Evolutionary conservation across 2,888 invertebrate species (phyloP).

Genomic region (Dryobotodes eremita): DNA sequence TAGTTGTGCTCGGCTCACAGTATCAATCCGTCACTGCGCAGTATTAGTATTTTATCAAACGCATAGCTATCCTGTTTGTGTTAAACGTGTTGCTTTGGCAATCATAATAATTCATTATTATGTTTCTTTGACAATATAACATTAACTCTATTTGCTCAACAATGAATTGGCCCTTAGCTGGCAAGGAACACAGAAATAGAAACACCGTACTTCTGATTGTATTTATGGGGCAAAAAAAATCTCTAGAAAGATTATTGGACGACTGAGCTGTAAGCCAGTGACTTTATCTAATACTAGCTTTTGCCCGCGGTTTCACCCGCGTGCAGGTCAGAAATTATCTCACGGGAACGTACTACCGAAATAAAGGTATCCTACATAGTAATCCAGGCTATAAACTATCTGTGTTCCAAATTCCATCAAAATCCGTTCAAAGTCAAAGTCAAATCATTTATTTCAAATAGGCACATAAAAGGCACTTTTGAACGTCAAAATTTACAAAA

Average conservation of each 20-base stretch:
- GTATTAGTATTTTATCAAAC: constrained; percentile 41
- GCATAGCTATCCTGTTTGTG: constrained; percentile 55
- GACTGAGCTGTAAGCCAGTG: background rate
- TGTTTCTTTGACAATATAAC: constrained; percentile 27
- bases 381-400: too few species aligned
- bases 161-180: background rate
- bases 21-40: constrained; percentile 46
- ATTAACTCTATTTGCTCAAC: constrained; percentile 3
- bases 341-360: too few species aligned
- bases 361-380: too few species aligned
- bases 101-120: constrained; percentile 28
- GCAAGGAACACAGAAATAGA: background rate
- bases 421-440: too few species aligned
- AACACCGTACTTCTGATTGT: background rate
- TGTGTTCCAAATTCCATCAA: too few species aligned
- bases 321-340: too few species aligned
- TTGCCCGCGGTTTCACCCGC: too few species aligned
- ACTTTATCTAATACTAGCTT: background rate
- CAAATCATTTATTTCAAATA: too few species aligned
- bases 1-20: background rate
- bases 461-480: too few species aligned
- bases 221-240: background rate
- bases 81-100: constrained; percentile 24
- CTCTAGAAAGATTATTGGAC: background rate
- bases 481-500: too few species aligned